These are phyloP conservation scores for Pseudolaguvia tuberculata DNA, from an alignment of 2,113 vertebrate species.

Conservation along the genomic window DNA sequence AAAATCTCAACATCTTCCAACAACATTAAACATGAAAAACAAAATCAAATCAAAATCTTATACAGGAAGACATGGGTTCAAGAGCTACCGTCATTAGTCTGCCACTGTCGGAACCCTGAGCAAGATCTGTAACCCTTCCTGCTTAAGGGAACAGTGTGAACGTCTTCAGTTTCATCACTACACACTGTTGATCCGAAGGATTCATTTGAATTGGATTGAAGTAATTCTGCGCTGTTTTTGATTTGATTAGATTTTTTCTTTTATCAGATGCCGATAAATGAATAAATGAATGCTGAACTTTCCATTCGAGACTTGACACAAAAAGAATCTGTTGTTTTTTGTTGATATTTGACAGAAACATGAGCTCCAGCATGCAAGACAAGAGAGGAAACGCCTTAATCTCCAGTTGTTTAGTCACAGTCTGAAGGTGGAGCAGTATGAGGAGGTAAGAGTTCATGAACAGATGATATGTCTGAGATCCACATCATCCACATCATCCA, in stretches of 20 bases:
- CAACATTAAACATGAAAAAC: no score
- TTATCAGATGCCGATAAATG: not conserved
- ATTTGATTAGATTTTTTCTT: no score
- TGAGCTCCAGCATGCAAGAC: constrained; percentile 72
- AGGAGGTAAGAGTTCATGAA: constrained; percentile 68
- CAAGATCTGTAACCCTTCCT: no score
- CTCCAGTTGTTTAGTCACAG: constrained; percentile 63
- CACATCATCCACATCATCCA: constrained; percentile 22
- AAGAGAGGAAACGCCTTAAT: constrained; percentile 66
- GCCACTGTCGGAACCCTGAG: no score
- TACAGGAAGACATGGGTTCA: no score
- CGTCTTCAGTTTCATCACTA: no score
- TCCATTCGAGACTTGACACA: not conserved
- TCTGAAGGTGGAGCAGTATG: constrained; percentile 63
- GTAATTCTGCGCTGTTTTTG: constrained; percentile 12
- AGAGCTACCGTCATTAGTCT: no score
- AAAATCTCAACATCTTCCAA: no score
- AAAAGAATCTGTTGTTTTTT: not conserved
- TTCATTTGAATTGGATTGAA: not conserved
- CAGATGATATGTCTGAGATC: constrained; percentile 35
- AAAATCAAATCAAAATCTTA: no score
- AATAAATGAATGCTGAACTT: constrained; percentile 3
- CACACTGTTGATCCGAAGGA: no score
- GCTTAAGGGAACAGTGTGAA: no score
- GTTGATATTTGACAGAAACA: constrained; percentile 64